These are phyloP conservation scores for Xyrauchen texanus DNA, from an alignment of 2,113 vertebrate genomes.

Conservation along the genomic window DNA sequence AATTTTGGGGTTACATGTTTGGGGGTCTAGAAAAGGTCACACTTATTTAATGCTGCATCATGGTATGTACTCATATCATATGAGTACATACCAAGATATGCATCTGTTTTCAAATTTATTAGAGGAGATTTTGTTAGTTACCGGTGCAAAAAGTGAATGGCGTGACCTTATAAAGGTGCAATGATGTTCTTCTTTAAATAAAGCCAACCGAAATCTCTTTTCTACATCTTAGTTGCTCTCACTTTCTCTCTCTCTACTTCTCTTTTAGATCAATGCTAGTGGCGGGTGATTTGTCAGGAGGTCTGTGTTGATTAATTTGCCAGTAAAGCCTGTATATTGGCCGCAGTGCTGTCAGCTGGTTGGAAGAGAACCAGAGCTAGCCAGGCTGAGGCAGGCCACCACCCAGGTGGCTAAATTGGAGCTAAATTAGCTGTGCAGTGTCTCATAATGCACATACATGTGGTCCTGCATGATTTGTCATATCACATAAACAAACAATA, in stretches of 20 bases:
- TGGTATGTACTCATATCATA: too few species aligned
- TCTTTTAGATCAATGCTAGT: constrained; percentile 72
- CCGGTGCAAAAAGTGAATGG: background rate
- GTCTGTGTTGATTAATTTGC: constrained; percentile 87
- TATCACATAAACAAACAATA: constrained; percentile 83
- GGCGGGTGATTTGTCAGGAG: constrained; percentile 82
- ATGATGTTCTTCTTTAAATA: background rate
- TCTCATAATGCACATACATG: constrained; percentile 75
- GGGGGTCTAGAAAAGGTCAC: background rate
- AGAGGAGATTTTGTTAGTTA: background rate
- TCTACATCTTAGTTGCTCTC: constrained; percentile 54
- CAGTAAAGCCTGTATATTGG: constrained; percentile 80
- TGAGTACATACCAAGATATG: too few species aligned
- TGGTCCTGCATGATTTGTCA: constrained; percentile 89
- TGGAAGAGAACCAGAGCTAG: constrained; percentile 76
- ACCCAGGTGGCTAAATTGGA: constrained; percentile 95
- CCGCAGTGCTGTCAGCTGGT: constrained; percentile 79
- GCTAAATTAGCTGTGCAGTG: constrained; percentile 98
- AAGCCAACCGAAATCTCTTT: constrained; percentile 15
- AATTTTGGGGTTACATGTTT: constrained; percentile 31
- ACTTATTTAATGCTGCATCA: too few species aligned
- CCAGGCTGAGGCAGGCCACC: constrained; percentile 71
- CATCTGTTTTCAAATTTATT: too few species aligned
- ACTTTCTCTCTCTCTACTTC: constrained; percentile 1
- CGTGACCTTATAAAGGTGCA: background rate